Base-by-base conservation (phyloP, 2,888 invertebrate species). In the Andrena camellia region DNA sequence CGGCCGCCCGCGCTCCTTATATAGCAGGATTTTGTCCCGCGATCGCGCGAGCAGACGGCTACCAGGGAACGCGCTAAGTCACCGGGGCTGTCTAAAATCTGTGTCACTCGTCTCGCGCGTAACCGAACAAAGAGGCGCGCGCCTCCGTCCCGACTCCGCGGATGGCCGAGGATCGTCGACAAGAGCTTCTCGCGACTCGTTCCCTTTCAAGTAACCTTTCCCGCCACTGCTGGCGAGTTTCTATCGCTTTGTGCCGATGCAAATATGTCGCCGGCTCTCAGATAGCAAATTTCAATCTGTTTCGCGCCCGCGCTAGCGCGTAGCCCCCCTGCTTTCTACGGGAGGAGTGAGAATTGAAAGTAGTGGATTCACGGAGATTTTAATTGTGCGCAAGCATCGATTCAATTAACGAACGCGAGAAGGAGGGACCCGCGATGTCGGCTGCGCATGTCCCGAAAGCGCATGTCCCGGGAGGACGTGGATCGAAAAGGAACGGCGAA, bases 361-460 rank as follows among this genome's bases (percentile, higher is more conserved):
- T 52, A 52, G 52, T 7, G 20, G 23, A 20, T 54, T n/a, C n/a
- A 8, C 20, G 67, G 69, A 85, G 83, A 85, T 83, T 85, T 87
- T 87, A 87, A 87, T 87, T 87, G 85, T 73, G 80, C 78, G 85
- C 73, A 80, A 85, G 78, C 80, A 83, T 85, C 85, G 85, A 87
- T 85, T 87, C 85, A 87, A 87, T 87, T 87, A 82, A 82, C 7
- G 50, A 10, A 20, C n/a, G 31, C 26, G 31, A 23, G 33, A 2
- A 8, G 64, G 31, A 54, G 50, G 8, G 68, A 52, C 54, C n/a
- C 20, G 68, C 67, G 64, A 48, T 71, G 26, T 60, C 77, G 77
- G 82, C 84, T 66, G 77, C n/a, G n/a, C n/a, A n/a, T n/a, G 74
- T 52, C 79, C 86, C 87, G 87, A 83, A 86, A 60, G 68, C 8